Base-by-base conservation (phyloP, 2,797 vertebrate genomes). In the Alca torda region DNA sequence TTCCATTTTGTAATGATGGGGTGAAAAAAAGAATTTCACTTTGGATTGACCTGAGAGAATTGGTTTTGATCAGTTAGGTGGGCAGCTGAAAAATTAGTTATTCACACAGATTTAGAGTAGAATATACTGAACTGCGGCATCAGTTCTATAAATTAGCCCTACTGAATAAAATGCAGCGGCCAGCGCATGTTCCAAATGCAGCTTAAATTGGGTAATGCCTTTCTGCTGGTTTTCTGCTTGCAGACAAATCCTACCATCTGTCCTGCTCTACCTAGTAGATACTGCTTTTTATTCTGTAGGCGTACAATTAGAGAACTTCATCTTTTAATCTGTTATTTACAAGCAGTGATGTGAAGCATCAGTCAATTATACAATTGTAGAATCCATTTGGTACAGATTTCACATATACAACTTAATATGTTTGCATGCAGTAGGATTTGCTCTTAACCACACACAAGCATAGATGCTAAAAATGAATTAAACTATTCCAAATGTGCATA, bases 321-420 rank as follows among this genome's bases (percentile, higher is more conserved):
- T 89, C 86, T 79, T 91, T 78, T 84, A 70, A 67, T 76, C 90
- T 68, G 20, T 35, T 90, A 21, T 48, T 92, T 70, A 48, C 70
- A 26, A 41, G 67, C 67, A 48, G 16, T 3, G 43, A 70, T 53
- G 53, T 21, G 70, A 48, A 63, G 31, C 68, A 43, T 37, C 73
- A 50, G 68, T 83, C 88, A 78, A 1, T 95, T 73, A 33, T 24
- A 64, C 48, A 70, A 15, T 2, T n/a, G 70, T 16, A 39, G 60
- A 74, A 90, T 74, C 43, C 31, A 5, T 92, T 82, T 56, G n/a
- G 25, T 90, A 20, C 61, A 61, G 70, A 12, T 4, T 75, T 60
- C 50, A 20, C 26, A 6, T 11, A 6, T 13, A 13, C 41, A 39
- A 7, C 11, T 43, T 41, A 8, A 14, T 33, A 2, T 3, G n/a